Percentiles rank a stretch among this genome's conserved stretches.
phyloP scores from a whole-genome alignment of 2,888 invertebrate genomes.

The Cheilosia vernalis region DNA sequence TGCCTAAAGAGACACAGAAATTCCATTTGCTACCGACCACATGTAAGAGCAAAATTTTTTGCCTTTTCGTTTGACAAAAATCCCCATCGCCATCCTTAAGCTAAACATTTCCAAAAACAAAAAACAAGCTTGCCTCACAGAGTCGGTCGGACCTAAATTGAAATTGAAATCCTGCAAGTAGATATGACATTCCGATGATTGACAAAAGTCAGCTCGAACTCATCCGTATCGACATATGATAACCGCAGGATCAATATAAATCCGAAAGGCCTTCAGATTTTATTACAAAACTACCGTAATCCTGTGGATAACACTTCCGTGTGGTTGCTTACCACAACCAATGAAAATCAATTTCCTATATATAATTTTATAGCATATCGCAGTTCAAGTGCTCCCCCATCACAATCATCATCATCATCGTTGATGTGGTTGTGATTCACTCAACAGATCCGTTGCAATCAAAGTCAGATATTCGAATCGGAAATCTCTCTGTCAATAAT shows the following conservation, averaged over 20 bases:
- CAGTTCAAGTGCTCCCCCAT: conserved; percentile 31
- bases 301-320: conserved; percentile 4
- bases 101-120: too few species aligned
- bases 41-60: too few species aligned
- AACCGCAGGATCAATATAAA: background rate
- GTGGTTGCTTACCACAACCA: conserved; percentile 21
- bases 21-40: too few species aligned
- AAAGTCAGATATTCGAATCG: conserved; percentile 14
- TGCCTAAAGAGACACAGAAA: too few species aligned
- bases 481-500: conserved; percentile 36
- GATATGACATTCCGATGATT: conserved; percentile 15
- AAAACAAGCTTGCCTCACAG: too few species aligned
- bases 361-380: conserved; percentile 40
- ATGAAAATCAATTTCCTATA: conserved; percentile 64
- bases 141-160: too few species aligned
- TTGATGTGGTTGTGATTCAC: conserved; percentile 36
- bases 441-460: conserved; percentile 52
- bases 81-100: too few species aligned
- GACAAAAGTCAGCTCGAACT: conserved; percentile 19
- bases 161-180: too few species aligned
- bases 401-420: conserved; percentile 22
- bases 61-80: too few species aligned
- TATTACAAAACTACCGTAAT: conserved; percentile 37
- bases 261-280: conserved; percentile 34
- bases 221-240: background rate